phyloP scores from a whole-genome alignment of 2,888 invertebrate species.

The Ophion ventricosus region DNA sequence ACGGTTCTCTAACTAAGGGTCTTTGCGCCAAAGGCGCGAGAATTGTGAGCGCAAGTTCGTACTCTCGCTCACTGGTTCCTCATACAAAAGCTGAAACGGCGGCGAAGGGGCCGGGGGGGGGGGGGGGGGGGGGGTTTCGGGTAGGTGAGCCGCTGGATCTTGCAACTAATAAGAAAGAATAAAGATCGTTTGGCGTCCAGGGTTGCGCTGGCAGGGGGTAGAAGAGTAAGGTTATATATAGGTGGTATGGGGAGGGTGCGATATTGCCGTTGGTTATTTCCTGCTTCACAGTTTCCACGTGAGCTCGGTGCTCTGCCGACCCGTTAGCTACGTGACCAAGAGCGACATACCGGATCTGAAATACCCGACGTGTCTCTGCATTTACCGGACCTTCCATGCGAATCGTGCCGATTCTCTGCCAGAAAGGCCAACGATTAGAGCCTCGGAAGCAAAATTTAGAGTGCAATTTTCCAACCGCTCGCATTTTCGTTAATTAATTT shows the following conservation, averaged over 20 bases:
- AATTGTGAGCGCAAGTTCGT: slow-evolving; percentile 41
- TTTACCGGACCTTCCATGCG: slow-evolving; percentile 4
- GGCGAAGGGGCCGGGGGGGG: background rate
- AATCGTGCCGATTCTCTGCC: background rate
- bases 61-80: slow-evolving; percentile 6
- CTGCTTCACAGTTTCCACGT: slow-evolving; percentile 50
- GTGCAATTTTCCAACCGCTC: background rate
- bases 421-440: background rate
- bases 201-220: background rate
- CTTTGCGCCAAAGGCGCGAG: slow-evolving; percentile 47
- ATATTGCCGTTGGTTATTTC: slow-evolving; percentile 62
- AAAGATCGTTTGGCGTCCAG: slow-evolving; percentile 62
- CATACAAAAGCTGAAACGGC: slow-evolving; percentile 16
- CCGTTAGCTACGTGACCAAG: slow-evolving; percentile 65
- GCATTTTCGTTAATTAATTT: background rate
- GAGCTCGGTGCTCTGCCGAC: slow-evolving; percentile 41
- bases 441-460: background rate
- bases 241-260: slow-evolving; percentile 37
- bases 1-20: slow-evolving; percentile 2
- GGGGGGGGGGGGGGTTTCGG: no score
- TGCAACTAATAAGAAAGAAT: slow-evolving; percentile 67
- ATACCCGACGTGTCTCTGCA: slow-evolving; percentile 1
- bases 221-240: background rate
- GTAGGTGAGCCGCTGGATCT: slow-evolving; percentile 48
- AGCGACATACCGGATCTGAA: slow-evolving; percentile 58